Percentiles rank a stretch among this genome's conserved stretches.
Conservation (phyloP, 2,113 vertebrate species). For the Garra rufa region DNA sequence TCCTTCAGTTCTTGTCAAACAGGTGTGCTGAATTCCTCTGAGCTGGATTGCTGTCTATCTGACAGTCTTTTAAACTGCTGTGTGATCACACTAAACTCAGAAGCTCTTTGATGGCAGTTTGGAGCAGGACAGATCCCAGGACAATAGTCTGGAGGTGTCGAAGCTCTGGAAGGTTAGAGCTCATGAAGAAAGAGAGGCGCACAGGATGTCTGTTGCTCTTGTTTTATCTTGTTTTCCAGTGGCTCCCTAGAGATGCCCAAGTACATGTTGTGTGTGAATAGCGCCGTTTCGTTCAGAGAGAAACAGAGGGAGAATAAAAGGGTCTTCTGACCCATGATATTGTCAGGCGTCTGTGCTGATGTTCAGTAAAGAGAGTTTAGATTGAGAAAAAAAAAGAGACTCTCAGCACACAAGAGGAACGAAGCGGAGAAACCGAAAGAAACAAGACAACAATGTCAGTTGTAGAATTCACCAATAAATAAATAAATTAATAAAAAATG, state of each 20-base stretch:
- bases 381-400: slow-evolving; percentile 16
- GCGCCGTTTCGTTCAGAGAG: slow-evolving; percentile 37
- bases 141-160: slow-evolving; percentile 53
- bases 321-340: slow-evolving; percentile 1
- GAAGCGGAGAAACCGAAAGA: background rate
- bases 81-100: slow-evolving; percentile 38
- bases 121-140: slow-evolving; percentile 61
- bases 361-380: background rate
- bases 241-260: slow-evolving; percentile 61
- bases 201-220: slow-evolving; percentile 69
- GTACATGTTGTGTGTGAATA: slow-evolving; percentile 60
- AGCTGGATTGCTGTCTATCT: slow-evolving; percentile 22
- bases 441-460: background rate
- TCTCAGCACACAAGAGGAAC: background rate
- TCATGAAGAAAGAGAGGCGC: slow-evolving; percentile 63
- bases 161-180: slow-evolving; percentile 75
- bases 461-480: background rate
- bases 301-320: background rate
- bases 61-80: slow-evolving; percentile 35
- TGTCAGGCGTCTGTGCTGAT: background rate
- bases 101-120: slow-evolving; percentile 67
- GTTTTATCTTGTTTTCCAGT: slow-evolving; percentile 62
- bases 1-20: slow-evolving; percentile 9
- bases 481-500: background rate
- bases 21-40: slow-evolving; percentile 22